Evolutionary conservation across 2,888 invertebrate genomes (phyloP).

Genomic region (Alsophila aescularia): DNA sequence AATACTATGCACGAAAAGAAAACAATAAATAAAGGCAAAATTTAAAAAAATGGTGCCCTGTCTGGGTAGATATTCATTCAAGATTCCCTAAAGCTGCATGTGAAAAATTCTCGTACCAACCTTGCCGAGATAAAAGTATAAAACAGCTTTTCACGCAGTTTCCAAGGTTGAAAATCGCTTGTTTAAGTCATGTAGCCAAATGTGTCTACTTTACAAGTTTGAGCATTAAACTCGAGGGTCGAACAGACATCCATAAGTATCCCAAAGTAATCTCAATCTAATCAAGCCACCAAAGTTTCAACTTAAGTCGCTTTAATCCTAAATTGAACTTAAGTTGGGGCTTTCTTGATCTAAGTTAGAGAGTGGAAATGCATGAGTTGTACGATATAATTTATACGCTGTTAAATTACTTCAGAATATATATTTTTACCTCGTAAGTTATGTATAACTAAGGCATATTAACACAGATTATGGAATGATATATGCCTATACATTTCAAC

Average conservation of each 20-base stretch:
- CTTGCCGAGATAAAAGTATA: no score
- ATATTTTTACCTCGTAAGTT: no score
- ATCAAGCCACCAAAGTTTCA: conserved; percentile 31
- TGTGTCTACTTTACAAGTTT: conserved; percentile 28
- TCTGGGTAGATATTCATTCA: no score
- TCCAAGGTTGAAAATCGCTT: conserved; percentile 15
- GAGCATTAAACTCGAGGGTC: conserved; percentile 26
- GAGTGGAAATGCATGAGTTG: conserved; percentile 2
- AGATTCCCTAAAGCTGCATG: no score
- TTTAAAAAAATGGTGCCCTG: no score
- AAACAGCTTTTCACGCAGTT: not conserved
- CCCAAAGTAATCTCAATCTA: conserved; percentile 37
- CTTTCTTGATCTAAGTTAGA: conserved; percentile 7
- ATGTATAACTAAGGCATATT: no score
- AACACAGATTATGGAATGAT: no score
- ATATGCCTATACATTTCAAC: no score
- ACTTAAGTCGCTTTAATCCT: conserved; percentile 29
- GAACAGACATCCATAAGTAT: conserved; percentile 32
- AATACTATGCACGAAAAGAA: no score
- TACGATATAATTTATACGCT: not conserved
- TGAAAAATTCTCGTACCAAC: no score
- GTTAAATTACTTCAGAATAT: no score
- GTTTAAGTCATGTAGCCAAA: conserved; percentile 26
- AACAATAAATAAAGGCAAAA: no score
- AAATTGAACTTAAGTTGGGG: conserved; percentile 22